Base-by-base conservation (phyloP, 2,113 vertebrate genomes). In the Ceuthmochares aereus region DNA sequence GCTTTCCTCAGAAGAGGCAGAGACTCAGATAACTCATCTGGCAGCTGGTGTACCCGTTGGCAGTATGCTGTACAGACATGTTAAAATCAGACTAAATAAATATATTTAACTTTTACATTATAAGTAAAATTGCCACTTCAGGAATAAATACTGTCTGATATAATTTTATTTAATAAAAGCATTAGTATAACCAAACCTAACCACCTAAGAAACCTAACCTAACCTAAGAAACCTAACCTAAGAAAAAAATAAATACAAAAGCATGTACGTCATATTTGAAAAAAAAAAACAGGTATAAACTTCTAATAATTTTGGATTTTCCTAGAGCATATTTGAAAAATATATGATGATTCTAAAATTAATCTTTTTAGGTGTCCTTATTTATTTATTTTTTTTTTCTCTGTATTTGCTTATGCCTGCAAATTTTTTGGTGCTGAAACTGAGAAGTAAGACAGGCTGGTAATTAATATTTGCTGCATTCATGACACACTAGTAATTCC, bases 91-190 rank as follows among this genome's bases (percentile, higher is more conserved):
- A 55, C 52, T 83, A 90, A 78, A 81, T 86, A 43, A 92, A 82
- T 88, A 56, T 21, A 90, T 87, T 96, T 62, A 76, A 81, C 42
- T 94, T 93, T 54, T 82, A 82, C 32, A 72, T 62, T 52, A 89
- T 60, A 87, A 95, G 87, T 87, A 76, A 90, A 89, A 93, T 63
- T 79, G 52, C 19, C 51, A 67, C 47, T 88, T 70, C 25, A 60
- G 45, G 58, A 96, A 90, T 89, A 93, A 84, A 43, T 4, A 47
- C 34, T 51, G 18, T 25, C 84, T 69, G 45, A 21, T 69, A 72
- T 34, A 37, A 54, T 76, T 85, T 69, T 76, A 62, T 51, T 84
- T 52, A 91, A 73, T 51, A 80, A 90, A 88, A 88, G 7, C 3
- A 19, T 67, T 79, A 75, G 56, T 64, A 75, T 7, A 93, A 63